These are phyloP conservation scores for Ibidorhyncha struthersii DNA, from an alignment of 2,113 vertebrate species.

Conservation along the genomic window DNA sequence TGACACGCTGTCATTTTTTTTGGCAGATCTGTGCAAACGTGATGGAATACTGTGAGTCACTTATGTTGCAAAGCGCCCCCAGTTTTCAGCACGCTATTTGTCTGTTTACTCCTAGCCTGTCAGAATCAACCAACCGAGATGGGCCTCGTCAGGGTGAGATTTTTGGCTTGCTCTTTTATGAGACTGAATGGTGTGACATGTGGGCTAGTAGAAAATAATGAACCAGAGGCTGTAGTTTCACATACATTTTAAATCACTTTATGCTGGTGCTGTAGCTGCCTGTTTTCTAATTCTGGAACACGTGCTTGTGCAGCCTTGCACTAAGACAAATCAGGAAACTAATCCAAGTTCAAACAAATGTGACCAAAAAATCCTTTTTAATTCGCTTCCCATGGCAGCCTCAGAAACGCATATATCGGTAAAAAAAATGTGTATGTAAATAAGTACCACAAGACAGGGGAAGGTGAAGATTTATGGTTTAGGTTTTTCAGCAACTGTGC, in stretches of 20 bases:
- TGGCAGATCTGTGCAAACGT: conserved; percentile 94
- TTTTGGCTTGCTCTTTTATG: background rate
- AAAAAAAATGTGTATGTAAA: background rate
- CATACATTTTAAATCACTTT: background rate
- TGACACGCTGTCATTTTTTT: background rate
- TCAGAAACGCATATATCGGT: background rate
- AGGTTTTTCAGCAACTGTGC: background rate
- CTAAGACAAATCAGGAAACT: background rate
- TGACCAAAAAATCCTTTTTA: background rate
- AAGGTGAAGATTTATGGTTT: background rate
- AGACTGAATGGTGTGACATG: background rate
- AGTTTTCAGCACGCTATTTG: conserved; percentile 89
- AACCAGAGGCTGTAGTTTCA: background rate
- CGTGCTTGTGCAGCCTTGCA: background rate
- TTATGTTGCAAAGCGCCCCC: conserved; percentile 88
- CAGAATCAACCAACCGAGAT: conserved; percentile 87
- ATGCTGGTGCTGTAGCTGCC: background rate
- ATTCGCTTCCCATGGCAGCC: background rate
- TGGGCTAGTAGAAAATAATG: background rate
- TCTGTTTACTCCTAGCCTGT: conserved; percentile 92
- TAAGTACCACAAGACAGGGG: background rate
- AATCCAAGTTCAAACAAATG: background rate
- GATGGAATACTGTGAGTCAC: conserved; percentile 95
- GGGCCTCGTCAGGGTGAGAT: conserved; percentile 82
- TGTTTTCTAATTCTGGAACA: background rate